Conservation (phyloP, 1,140 invertebrate species). For the Oscheius sp. region DNA sequence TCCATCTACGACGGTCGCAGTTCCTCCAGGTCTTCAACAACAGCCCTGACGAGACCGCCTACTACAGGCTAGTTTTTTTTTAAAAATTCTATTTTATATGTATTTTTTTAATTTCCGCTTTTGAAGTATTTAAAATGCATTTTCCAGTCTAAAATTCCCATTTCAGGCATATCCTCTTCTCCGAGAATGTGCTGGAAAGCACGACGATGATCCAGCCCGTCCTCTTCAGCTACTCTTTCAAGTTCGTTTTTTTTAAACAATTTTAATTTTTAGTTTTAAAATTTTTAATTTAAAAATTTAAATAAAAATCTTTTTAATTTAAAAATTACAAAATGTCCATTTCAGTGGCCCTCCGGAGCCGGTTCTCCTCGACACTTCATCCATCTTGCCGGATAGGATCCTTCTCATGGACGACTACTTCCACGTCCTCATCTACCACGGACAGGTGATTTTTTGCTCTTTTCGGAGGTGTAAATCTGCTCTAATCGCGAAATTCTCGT, state of each 20-base stretch:
- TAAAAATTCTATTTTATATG: no score
- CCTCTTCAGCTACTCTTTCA: slow-evolving; percentile 95
- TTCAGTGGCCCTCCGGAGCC: slow-evolving; percentile 84
- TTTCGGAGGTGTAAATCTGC: no score
- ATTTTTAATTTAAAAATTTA: not conserved
- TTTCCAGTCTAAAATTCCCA: not conserved
- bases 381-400: slow-evolving; percentile 93
- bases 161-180: slow-evolving; percentile 87
- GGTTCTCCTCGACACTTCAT: slow-evolving; percentile 91
- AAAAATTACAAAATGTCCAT: not conserved
- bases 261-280: not conserved
- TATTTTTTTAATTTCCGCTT: no score
- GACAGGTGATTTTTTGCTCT: slow-evolving; percentile 72
- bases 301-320: not conserved
- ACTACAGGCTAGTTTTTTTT: slow-evolving; percentile 75
- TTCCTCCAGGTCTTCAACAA: slow-evolving; percentile 99
- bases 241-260: slow-evolving; percentile 53
- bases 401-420: slow-evolving; percentile 99
- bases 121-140: slow-evolving; percentile 22
- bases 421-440: slow-evolving; percentile 98
- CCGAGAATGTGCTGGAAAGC: slow-evolving; percentile 93
- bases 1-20: slow-evolving; percentile 92
- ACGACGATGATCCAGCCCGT: slow-evolving; percentile 99
- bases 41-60: slow-evolving; percentile 98
- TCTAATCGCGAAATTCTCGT: no score